phyloP scores from a whole-genome alignment of 2,888 invertebrate genomes.

The Drosophila paracracens region DNA sequence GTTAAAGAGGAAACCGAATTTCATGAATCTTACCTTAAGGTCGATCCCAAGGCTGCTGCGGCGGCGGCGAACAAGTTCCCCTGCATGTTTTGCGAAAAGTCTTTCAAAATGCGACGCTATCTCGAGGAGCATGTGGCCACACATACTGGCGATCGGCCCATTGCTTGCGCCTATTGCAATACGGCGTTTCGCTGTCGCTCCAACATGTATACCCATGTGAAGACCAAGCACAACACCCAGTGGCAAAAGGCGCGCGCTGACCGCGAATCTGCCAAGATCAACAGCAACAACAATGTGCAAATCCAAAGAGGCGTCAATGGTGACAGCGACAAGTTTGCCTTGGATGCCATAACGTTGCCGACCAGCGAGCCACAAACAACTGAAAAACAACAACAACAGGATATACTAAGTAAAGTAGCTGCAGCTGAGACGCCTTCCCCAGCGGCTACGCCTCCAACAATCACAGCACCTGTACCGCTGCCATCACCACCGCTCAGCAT shows the following conservation, averaged over 20 bases:
- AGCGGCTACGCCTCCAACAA: background rate
- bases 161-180: conserved; percentile 69
- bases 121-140: conserved; percentile 73
- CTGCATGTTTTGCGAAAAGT: conserved; percentile 77
- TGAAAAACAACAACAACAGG: conserved; percentile 5
- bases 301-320: conserved; percentile 50
- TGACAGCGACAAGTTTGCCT: conserved; percentile 38
- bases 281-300: conserved; percentile 52
- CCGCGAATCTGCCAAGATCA: conserved; percentile 66
- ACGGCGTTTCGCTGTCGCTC: conserved; percentile 75
- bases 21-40: conserved; percentile 52
- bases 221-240: conserved; percentile 66
- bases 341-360: conserved; percentile 27
- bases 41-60: conserved; percentile 33
- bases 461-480: background rate
- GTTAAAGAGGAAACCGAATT: conserved; percentile 54
- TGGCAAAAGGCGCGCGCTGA: conserved; percentile 73
- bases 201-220: conserved; percentile 73
- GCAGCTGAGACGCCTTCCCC: background rate
- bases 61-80: conserved; percentile 57
- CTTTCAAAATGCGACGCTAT: conserved; percentile 76
- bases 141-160: conserved; percentile 70
- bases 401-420: background rate
- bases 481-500: conserved; percentile 5
- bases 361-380: conserved; percentile 3